A percentile compares a stretch with the other conserved stretches of the same genome.
These are phyloP conservation scores for Ochotona princeps DNA, from an alignment of 2,113 vertebrate species.

Conservation along the genomic window DNA sequence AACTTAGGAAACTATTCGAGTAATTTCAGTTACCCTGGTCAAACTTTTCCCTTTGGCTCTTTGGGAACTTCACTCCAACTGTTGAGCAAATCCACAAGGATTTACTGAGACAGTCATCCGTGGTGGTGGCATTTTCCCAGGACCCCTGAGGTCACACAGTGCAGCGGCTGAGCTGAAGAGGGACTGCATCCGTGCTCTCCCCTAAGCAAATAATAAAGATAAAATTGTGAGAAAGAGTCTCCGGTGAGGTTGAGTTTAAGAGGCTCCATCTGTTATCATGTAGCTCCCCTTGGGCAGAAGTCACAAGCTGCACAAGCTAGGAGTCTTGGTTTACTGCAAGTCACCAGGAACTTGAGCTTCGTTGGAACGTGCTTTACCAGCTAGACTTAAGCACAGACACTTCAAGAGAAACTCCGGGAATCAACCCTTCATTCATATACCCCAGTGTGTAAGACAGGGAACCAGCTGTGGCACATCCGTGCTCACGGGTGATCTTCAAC, in stretches of 20 bases:
- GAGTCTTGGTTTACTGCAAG: background rate
- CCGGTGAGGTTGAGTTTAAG: background rate
- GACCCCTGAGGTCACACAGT: background rate
- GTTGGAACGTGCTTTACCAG: background rate
- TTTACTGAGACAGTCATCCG: background rate
- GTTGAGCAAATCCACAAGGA: background rate
- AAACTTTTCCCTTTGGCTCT: background rate
- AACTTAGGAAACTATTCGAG: background rate
- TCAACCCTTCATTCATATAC: background rate
- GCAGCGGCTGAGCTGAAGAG: background rate
- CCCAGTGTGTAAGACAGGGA: background rate
- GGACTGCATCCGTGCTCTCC: too few relatives aligned
- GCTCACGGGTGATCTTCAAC: background rate
- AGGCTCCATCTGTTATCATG: background rate
- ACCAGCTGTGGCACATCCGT: background rate
- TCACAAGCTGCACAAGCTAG: background rate
- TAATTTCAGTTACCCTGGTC: background rate
- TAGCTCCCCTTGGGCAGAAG: background rate
- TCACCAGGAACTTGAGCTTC: background rate
- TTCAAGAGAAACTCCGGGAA: background rate
- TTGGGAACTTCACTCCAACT: too few relatives aligned
- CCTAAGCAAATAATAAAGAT: too few relatives aligned
- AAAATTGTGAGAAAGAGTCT: too few relatives aligned
- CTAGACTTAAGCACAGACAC: background rate
- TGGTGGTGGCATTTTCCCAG: background rate